Evolutionary conservation across 1,140 invertebrate species (phyloP).

Genomic region (Drosophila insularis): DNA sequence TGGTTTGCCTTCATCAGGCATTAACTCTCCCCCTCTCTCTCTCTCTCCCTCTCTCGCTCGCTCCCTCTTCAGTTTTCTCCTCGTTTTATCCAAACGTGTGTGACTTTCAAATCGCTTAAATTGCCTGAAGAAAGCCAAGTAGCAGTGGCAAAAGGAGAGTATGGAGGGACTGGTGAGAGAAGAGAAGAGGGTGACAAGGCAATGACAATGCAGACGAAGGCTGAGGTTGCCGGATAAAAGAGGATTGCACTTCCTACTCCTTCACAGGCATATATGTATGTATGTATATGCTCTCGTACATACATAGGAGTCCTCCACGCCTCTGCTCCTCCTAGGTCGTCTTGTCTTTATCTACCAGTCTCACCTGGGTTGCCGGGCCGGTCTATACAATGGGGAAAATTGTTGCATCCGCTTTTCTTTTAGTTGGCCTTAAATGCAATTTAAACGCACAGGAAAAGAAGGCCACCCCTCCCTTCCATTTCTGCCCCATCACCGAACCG

Average conservation of each 20-base stretch:
- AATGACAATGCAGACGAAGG: slow-evolving; percentile 5
- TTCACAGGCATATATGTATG: background rate
- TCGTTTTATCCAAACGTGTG: slow-evolving; percentile 16
- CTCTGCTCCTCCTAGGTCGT: background rate
- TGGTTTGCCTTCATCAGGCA: slow-evolving; percentile 37
- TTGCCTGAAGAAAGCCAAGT: slow-evolving; percentile 57
- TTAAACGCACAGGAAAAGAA: slow-evolving; percentile 30
- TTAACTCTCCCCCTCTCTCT: background rate
- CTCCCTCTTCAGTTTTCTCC: background rate
- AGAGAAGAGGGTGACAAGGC: background rate
- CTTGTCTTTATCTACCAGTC: slow-evolving; percentile 28
- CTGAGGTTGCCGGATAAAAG: slow-evolving; percentile 7
- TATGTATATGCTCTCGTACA: no score
- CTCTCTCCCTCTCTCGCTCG: background rate
- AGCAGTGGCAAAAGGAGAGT: slow-evolving; percentile 20
- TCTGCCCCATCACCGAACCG: no score
- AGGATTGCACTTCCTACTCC: slow-evolving; percentile 8
- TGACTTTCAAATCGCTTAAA: slow-evolving; percentile 66
- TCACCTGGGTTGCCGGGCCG: background rate
- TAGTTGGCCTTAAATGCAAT: slow-evolving; percentile 65
- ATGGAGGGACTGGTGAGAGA: slow-evolving; percentile 4
- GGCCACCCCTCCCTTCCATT: background rate
- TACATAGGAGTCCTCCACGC: background rate
- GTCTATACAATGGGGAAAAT: slow-evolving; percentile 58
- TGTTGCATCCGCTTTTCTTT: slow-evolving; percentile 73